These are phyloP conservation scores for Orthosia incerta DNA, from an alignment of 2,888 invertebrate species.

Conservation along the genomic window DNA sequence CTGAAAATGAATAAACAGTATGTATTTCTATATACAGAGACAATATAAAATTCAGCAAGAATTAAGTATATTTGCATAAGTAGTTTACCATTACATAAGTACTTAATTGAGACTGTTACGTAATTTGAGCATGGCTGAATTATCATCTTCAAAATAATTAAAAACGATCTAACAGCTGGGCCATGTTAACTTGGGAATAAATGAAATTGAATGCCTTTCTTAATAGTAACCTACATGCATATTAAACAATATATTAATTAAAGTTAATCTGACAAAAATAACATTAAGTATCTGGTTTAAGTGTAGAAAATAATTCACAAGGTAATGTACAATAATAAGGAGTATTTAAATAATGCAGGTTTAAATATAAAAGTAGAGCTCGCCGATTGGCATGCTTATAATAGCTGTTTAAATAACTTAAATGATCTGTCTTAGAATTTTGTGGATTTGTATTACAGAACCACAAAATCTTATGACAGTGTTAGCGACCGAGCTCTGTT, in stretches of 20 bases:
- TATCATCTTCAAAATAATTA: slow-evolving; percentile 8
- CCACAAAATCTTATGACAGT: background rate
- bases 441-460: slow-evolving; percentile 9
- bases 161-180: background rate
- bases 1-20: slow-evolving; percentile 19
- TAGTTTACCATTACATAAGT: slow-evolving; percentile 17
- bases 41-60: slow-evolving; percentile 39
- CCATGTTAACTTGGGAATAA: slow-evolving; percentile 43
- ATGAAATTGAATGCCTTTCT: slow-evolving; percentile 14
- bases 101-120: slow-evolving; percentile 6
- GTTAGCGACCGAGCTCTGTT: slow-evolving; percentile 1
- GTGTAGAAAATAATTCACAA: slow-evolving; percentile 18
- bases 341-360: slow-evolving; percentile 27
- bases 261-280: slow-evolving; percentile 15
- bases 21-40: slow-evolving; percentile 41
- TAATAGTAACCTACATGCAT: slow-evolving; percentile 28
- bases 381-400: background rate
- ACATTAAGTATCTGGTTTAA: slow-evolving; percentile 48
- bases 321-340: slow-evolving; percentile 24
- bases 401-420: background rate
- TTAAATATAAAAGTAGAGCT: background rate
- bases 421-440: background rate
- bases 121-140: slow-evolving; percentile 4
- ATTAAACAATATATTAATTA: slow-evolving; percentile 7
- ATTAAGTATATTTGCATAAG: slow-evolving; percentile 37